Percentiles rank a stretch among this genome's conserved stretches.
Evolutionary conservation across 2,888 invertebrate species (phyloP).

Genomic region (Apantesis nais): DNA sequence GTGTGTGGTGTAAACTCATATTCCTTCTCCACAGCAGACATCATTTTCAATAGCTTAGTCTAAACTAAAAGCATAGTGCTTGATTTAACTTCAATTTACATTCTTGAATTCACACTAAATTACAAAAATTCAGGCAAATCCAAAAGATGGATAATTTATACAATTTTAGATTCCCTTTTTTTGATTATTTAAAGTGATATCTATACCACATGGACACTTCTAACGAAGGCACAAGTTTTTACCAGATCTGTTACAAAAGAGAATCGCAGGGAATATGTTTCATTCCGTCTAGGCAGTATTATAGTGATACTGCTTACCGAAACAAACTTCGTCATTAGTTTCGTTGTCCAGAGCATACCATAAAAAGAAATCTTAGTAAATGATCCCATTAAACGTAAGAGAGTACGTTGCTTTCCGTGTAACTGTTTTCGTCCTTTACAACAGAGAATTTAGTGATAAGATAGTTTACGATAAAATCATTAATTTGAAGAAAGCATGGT

Average conservation of each 20-base stretch:
- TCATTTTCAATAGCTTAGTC: too few relatives aligned
- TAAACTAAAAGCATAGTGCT: too few relatives aligned
- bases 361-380: neutral
- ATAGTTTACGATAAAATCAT: neutral
- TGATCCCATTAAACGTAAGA: neutral
- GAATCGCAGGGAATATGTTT: neutral
- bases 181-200: too few relatives aligned
- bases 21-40: too few relatives aligned
- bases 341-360: neutral
- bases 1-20: too few relatives aligned
- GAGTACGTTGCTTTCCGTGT: neutral
- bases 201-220: too few relatives aligned
- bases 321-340: neutral
- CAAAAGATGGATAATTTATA: too few relatives aligned
- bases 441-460: neutral
- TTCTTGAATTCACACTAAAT: too few relatives aligned
- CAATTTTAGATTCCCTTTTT: too few relatives aligned
- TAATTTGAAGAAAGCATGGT: neutral
- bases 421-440: neutral
- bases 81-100: too few relatives aligned
- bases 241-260: neutral
- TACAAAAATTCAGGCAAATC: too few relatives aligned
- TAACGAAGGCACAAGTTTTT: too few relatives aligned
- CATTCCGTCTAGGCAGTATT: neutral
- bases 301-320: neutral